Evolutionary conservation across 2,797 vertebrate species (phyloP).

Genomic region (Triplophysa yarkandensis): DNA sequence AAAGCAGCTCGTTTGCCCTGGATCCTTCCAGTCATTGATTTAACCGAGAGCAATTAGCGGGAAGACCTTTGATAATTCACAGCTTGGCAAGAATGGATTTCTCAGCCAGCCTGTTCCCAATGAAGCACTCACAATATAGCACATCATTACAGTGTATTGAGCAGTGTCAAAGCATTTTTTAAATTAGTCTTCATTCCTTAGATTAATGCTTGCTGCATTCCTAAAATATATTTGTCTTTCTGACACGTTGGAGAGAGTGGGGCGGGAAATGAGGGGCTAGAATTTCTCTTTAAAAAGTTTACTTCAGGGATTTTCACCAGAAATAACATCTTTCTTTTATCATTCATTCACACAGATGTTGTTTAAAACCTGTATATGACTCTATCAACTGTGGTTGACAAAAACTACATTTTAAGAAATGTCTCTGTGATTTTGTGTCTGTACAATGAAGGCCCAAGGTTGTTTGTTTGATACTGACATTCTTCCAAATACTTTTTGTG

Average conservation of each 20-base stretch:
- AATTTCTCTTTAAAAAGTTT: background rate
- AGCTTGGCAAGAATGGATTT: slow-evolving; percentile 47
- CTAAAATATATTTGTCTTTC: slow-evolving; percentile 3
- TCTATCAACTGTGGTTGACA: too few relatives aligned
- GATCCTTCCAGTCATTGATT: slow-evolving; percentile 55
- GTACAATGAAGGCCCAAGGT: too few relatives aligned
- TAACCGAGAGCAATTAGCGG: slow-evolving; percentile 58
- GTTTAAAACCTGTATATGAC: too few relatives aligned
- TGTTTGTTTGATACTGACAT: too few relatives aligned
- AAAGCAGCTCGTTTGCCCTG: slow-evolving; percentile 44
- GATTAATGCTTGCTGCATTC: slow-evolving; percentile 7
- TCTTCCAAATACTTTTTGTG: too few relatives aligned
- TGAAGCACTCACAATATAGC: slow-evolving; percentile 45
- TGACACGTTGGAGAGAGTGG: background rate
- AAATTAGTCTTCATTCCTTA: slow-evolving; percentile 32
- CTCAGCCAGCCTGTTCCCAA: slow-evolving; percentile 38
- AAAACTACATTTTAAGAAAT: too few relatives aligned
- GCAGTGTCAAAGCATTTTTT: slow-evolving; percentile 46
- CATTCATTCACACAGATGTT: too few relatives aligned
- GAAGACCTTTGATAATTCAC: slow-evolving; percentile 52
- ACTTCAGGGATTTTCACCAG: too few relatives aligned
- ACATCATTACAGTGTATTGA: slow-evolving; percentile 50
- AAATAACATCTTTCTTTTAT: too few relatives aligned
- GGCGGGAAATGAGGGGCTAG: background rate
- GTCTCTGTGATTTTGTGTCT: too few relatives aligned